These are phyloP conservation scores for Phalacrocorax brasilianus DNA, from an alignment of 2,113 vertebrate species.

Conservation along the genomic window DNA sequence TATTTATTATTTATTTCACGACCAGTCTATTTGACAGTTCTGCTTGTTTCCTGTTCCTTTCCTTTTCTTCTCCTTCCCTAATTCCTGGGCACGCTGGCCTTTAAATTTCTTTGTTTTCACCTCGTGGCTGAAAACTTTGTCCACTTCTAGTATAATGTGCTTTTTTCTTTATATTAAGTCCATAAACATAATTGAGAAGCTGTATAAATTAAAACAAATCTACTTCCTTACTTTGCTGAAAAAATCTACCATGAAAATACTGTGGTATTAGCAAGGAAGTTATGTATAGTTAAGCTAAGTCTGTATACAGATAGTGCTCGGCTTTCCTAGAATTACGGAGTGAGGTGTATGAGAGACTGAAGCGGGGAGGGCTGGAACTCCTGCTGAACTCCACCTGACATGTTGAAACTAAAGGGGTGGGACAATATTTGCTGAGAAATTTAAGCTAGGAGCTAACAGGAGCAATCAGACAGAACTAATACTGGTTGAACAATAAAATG, in stretches of 20 bases:
- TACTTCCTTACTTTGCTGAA: background rate
- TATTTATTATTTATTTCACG: background rate
- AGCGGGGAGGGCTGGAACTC: background rate
- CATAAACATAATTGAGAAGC: background rate
- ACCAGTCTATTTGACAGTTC: background rate
- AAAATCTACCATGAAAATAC: background rate
- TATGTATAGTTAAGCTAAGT: background rate
- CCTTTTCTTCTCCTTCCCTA: background rate
- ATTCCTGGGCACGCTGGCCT: background rate
- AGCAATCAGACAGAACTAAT: background rate
- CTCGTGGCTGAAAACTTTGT: background rate
- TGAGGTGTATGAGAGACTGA: background rate
- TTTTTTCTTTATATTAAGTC: background rate
- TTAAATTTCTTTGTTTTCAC: background rate
- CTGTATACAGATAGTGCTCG: background rate
- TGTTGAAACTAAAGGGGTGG: background rate
- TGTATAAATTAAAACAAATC: background rate
- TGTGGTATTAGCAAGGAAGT: background rate
- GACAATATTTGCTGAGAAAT: background rate
- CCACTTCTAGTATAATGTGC: background rate
- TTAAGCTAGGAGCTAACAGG: background rate
- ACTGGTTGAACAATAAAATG: background rate
- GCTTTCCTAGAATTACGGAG: background rate
- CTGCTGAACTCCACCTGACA: background rate
- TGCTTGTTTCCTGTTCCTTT: background rate